Base-by-base conservation (phyloP, 1,140 invertebrate species). In the Plectrocnemia conspersa region DNA sequence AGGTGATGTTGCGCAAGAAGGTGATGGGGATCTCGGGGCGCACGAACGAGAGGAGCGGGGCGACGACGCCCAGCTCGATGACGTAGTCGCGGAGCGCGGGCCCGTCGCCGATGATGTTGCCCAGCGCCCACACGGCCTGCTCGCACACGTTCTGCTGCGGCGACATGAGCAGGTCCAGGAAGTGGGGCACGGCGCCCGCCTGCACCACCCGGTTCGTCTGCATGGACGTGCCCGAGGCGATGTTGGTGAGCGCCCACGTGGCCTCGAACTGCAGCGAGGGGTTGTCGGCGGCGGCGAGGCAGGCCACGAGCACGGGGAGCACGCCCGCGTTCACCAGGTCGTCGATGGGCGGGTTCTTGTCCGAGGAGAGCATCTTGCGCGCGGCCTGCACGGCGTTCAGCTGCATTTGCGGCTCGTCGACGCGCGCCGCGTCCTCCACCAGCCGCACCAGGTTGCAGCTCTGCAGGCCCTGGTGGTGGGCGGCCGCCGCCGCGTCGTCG, bases 341-440 rank as follows among this genome's bases (percentile, higher is more conserved):
- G 80, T 99, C 92, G 66, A 99, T 99, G n/a, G 97, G 97, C 62
- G 97, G 97, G 79, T 98, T 98, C 62, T 91, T 84, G 74, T 99
- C 95, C 33, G 91, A 94, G 2, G 95, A 98, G 3, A 99, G 77
- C 47, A 99, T 77, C 75, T 97, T 98, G 54, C 97, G 78, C 44
- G 89, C 90, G 24, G 89, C 83, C 69, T 93, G 90, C 3, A 93
- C 89, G 41, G 90, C 89, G 61, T 78, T 73, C 60, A 93, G 78
- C 72, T 93, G 89, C 64, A 84, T 70, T 16, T 78, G 76, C 42
- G 86, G 82, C 64, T 90, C 80, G 24, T 79, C 79, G n/a, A 68
- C 64, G 67, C 82, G 82, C 3, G 77, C 82, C 24, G 88, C 88
- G 64, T 88, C 86, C 60, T 75, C 72, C 40, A 92, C 88, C 54